Evolutionary conservation across 2,797 vertebrate genomes (phyloP), one percentile per base, ranked within the genome.

Genomic region (Coilia nasus): DNA sequence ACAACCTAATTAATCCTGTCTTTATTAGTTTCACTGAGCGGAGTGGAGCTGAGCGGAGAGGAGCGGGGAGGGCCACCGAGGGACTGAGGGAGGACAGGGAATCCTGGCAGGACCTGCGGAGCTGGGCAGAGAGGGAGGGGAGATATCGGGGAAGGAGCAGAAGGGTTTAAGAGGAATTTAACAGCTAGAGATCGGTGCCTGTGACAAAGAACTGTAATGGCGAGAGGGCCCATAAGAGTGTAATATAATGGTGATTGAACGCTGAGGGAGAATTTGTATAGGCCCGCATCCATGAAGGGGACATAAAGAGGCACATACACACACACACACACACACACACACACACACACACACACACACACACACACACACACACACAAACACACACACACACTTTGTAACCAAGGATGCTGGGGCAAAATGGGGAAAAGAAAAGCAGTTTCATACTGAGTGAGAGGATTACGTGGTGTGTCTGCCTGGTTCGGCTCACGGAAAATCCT

Each of bases 1-100:
- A 96, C 96, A 97, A 96, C 96, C 96, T 97, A 97, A 97, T 97
- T 97, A 97, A 97, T 97, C 97, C 97, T 93, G 93, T 95, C 96
- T 97, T 97, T 97, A 97, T 97, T 97, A 96, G 96, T 97, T 97
- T 97, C 96, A 93, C 95, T 95, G 95, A 96, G 96, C 94, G 91
- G 90, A 93, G 93, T 92, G 93, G 93, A 47, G 46, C 46, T 3
- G 46, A 94, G 94, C 94, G 95, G 93, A 93, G 94, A 90, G 91
- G 91, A 93, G 93, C 91, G 93, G 93, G 93, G 94, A 94, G 92
- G 92, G 91, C 89, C 84, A 87, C 71, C 6, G 91, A 93, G 92
- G 93, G 92, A 92, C 90, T 7, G 23, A 50, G 67, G 54, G 78
- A 81, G 71, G 11, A 93, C 90, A 93, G 93, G 93, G 93, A 94